These are phyloP conservation scores for Thecophora atra DNA, from an alignment of 2,888 invertebrate genomes.

Conservation along the genomic window DNA sequence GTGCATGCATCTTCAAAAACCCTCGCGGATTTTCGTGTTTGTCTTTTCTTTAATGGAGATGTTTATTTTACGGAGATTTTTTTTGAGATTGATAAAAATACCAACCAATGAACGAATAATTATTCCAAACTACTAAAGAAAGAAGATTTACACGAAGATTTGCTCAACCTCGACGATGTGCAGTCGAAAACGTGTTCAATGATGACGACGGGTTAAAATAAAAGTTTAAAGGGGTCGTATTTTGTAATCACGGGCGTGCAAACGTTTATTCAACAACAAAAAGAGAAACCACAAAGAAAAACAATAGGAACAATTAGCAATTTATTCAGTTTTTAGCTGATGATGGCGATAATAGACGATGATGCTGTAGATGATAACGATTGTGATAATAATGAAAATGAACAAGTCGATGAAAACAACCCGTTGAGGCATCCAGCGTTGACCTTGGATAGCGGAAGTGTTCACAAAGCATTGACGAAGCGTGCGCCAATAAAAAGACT, in stretches of 20 bases:
- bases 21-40: not conserved
- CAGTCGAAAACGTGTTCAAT: no score
- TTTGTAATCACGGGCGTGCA: not conserved
- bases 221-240: not conserved
- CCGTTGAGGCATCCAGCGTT: not conserved
- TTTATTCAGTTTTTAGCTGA: not conserved
- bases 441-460: slow-evolving; percentile 12
- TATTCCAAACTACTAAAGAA: no score
- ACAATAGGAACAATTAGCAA: not conserved
- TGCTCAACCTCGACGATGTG: no score
- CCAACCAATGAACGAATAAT: no score
- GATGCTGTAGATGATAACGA: not conserved
- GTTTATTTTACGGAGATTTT: no score
- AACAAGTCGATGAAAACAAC: not conserved
- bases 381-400: not conserved
- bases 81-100: not conserved
- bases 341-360: not conserved
- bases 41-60: not conserved
- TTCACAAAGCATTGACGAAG: not conserved
- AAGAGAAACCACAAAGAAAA: not conserved
- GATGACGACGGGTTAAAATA: not conserved
- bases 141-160: no score
- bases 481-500: slow-evolving; percentile 7
- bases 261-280: not conserved
- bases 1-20: not conserved